Base-by-base conservation (phyloP, 1,140 invertebrate genomes). In the Theocolax elegans region DNA sequence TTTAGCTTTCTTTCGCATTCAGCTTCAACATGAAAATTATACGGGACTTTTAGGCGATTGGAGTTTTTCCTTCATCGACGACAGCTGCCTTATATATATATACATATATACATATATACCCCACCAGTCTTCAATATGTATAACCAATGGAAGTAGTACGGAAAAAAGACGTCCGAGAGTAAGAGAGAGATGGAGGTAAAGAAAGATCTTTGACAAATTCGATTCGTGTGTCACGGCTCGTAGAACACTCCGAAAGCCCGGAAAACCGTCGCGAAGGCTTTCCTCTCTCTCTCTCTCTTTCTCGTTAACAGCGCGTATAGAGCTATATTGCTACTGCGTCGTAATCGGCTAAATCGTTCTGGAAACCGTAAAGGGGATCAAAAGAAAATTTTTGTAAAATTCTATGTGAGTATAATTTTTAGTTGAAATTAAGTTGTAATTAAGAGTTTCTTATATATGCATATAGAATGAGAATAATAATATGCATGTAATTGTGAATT, bases 201-300 rank as follows among this genome's bases (percentile, higher is more conserved):
- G 64, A 62, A 58, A 71, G 71, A 75, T 78, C 79, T 80, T 81
- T 82, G 78, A 83, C 80, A 82, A 82, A 83, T 83, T 82, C 79
- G 82, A 83, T 83, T 83, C 80, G 79, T 76, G 78, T 82, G 77
- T 81, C 81, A 82, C 72, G 79, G 75, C 71, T 77, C 78, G 75
- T 75, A 75, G 76, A 81, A 81, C 80, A 82, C 74, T 62, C 58
- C 59, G 77, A 80, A 76, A 76, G 76, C 72, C 74, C 46, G 73
- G 78, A 79, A 80, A 81, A 80, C 73, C 74, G 74, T 75, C 72
- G 56, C 40, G 44, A 63, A 72, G 72, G 73, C 19, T 48, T 23
- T 49, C 25, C 17, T 63, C 44, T 35, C 42, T 46, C 17, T 23
- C 10, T 42, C 29, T 31, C 51, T 54, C 27, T 25, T 12, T 54